These are phyloP conservation scores for Acanthopagrus latus DNA, from an alignment of 2,797 vertebrate species.

Conservation along the genomic window DNA sequence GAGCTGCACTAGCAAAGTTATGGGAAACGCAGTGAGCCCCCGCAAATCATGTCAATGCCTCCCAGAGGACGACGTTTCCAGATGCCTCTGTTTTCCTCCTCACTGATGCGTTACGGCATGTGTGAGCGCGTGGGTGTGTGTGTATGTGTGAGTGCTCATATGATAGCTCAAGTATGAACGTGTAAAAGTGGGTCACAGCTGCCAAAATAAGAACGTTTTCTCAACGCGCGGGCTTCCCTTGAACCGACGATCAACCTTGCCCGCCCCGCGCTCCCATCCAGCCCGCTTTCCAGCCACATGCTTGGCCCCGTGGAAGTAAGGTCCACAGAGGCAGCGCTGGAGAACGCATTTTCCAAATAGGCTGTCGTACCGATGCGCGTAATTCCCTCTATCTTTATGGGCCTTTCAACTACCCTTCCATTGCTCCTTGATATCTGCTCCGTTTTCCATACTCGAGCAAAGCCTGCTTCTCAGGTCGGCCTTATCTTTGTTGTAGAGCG, in stretches of 20 bases:
- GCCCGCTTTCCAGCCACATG: constrained; percentile 8
- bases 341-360: constrained; percentile 70
- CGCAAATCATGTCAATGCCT: constrained; percentile 78
- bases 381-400: constrained; percentile 44
- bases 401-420: constrained; percentile 41
- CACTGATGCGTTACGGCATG: constrained; percentile 71
- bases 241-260: constrained; percentile 60
- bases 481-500: constrained; percentile 53
- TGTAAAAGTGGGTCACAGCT: constrained; percentile 86
- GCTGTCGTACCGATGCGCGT: constrained; percentile 50
- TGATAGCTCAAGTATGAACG: constrained; percentile 67
- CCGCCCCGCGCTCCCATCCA: constrained; percentile 29
- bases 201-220: constrained; percentile 69
- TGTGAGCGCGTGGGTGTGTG: constrained; percentile 37
- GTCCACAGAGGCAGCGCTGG: constrained; percentile 33
- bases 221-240: constrained; percentile 63
- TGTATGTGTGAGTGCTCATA: constrained; percentile 26
- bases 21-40: constrained; percentile 65
- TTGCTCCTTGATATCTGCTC: constrained; percentile 57
- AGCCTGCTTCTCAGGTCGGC: constrained; percentile 45
- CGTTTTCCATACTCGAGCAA: constrained; percentile 27
- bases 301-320: constrained; percentile 17
- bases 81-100: constrained; percentile 85
- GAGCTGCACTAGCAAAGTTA: constrained; percentile 55
- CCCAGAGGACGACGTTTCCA: constrained; percentile 83